Evolutionary conservation across 2,113 vertebrate species (phyloP), one percentile per base, ranked within the genome.

Genomic region (Anarhynchus alexandrinus): DNA sequence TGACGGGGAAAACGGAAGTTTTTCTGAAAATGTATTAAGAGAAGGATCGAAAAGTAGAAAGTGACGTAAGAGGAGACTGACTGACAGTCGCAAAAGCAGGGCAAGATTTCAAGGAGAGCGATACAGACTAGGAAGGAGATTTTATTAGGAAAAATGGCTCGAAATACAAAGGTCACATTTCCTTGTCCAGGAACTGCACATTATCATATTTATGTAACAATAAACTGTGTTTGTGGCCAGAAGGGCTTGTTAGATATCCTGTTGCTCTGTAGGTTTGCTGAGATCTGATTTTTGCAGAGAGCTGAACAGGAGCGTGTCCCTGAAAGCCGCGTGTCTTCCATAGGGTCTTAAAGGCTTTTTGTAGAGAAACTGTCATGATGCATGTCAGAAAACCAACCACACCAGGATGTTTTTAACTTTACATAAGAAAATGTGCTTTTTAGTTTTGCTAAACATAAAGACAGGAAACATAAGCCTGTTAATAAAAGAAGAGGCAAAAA

Each of bases 151-250:
- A 61, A 91, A 86, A 42, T 85, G 45, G 29, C 54, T 89, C 57
- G 80, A 92, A 93, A 94, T 91, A 54, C 32, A 89, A 76, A 27
- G 30, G 65, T 55, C n/a, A 8, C 16, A 7, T 27, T 76, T 88
- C 58, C 57, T 70, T 1, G 1, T 66, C 91, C 32, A 72, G 82
- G 62, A 95, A 69, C 70, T 64, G 57, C 77, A 76, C 83, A 65
- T 94, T 89, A 87, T 71, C 86, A 40, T 94, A 89, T 84, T 89
- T 94, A 82, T 84, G 43, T 61, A 88, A 92, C 77, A 82, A 49
- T 92, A 91, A 95, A 94, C 70, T 54, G 43, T 89, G 65, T 94
- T 96, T 96, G 82, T 94, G 65, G 84, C 65, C 57, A 86, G 62
- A 87, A 95, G 58, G 54, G 43, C 54, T 82, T 87, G 36, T 82